Percentiles rank a stretch among this genome's conserved stretches.
These are phyloP conservation scores for Rhinoderma darwinii DNA, from an alignment of 2,113 vertebrate genomes.

Conservation along the genomic window DNA sequence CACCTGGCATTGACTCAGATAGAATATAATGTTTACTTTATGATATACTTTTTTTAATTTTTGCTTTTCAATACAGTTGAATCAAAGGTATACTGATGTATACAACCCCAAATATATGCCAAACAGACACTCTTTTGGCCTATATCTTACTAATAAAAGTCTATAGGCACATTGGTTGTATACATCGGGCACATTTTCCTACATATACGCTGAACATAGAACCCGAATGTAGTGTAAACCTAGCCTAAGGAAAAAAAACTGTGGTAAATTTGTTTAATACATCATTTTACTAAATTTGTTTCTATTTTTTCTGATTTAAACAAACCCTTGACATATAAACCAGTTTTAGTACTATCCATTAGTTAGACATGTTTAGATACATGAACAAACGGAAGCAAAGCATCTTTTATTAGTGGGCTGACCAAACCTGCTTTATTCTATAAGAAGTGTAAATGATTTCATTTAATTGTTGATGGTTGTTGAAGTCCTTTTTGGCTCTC, in stretches of 20 bases:
- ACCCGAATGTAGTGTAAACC: background rate
- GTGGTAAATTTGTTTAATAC: background rate
- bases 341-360: background rate
- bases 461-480: constrained; percentile 32
- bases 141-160: no score
- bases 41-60: no score
- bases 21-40: no score
- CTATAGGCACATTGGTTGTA: background rate
- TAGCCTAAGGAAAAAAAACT: no score
- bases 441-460: constrained; percentile 18
- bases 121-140: no score
- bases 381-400: background rate
- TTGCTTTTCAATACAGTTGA: no score
- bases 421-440: constrained; percentile 33
- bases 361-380: background rate
- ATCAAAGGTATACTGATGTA: no score
- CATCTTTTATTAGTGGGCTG: background rate
- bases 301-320: no score
- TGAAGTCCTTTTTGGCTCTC: background rate
- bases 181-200: background rate
- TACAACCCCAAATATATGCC: no score
- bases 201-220: background rate
- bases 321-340: background rate
- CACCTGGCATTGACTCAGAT: no score
- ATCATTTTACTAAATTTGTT: background rate